phyloP scores from a whole-genome alignment of 1,140 invertebrate genomes.

The Aphaenogaster ashmeadi region DNA sequence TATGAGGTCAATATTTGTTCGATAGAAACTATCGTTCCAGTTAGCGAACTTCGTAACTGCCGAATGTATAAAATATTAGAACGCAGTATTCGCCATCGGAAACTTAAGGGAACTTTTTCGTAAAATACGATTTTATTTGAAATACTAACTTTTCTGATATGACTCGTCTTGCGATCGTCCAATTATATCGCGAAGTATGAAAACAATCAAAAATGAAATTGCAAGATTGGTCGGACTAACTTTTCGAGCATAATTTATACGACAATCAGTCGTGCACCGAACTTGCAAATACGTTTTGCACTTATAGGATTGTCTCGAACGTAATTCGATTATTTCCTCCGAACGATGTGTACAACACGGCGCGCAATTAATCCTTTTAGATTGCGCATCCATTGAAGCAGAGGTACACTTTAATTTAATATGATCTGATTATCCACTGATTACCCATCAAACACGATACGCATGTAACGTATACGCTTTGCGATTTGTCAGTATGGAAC shows the following conservation, averaged over 20 bases:
- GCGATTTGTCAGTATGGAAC: slow-evolving; percentile 13
- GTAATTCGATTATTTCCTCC: slow-evolving; percentile 36
- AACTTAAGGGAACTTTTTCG: not conserved
- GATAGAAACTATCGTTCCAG: not conserved
- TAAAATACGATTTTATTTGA: slow-evolving; percentile 1
- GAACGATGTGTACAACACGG: not conserved
- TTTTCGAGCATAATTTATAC: not conserved
- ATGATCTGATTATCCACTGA: slow-evolving; percentile 50
- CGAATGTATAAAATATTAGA: slow-evolving; percentile 23
- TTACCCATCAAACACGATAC: slow-evolving; percentile 48
- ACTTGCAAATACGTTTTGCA: slow-evolving; percentile 3
- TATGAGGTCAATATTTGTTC: slow-evolving; percentile 32
- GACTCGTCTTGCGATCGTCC: not conserved
- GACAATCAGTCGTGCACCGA: not conserved
- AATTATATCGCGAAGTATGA: not conserved
- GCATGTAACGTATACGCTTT: slow-evolving; percentile 12
- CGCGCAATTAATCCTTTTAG: slow-evolving; percentile 47
- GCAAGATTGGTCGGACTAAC: not conserved
- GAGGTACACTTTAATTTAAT: slow-evolving; percentile 54
- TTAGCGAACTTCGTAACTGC: slow-evolving; percentile 17
- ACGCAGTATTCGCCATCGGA: not conserved
- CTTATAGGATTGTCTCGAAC: slow-evolving; percentile 14
- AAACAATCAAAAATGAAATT: not conserved
- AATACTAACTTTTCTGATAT: slow-evolving; percentile 4
- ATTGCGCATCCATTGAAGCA: slow-evolving; percentile 8